Conservation (phyloP, 2,888 invertebrate genomes). For the Belgica antarctica region DNA sequence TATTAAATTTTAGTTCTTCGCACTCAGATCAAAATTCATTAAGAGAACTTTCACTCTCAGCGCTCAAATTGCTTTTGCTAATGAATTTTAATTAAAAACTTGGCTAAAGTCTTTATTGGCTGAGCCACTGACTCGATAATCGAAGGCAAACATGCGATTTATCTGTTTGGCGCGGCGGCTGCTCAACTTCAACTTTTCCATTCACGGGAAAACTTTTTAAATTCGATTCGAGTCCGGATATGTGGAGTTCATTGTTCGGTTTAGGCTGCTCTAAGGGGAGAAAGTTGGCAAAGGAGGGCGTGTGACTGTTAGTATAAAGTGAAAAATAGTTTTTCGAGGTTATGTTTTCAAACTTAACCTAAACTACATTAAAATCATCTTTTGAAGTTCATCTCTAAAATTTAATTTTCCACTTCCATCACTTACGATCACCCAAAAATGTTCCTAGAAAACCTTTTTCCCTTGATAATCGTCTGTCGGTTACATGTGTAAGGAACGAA, state of each 20-base stretch:
- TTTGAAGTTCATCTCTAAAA: too few relatives aligned
- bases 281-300: neutral
- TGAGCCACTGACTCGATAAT: neutral
- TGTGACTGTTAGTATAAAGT: too few relatives aligned
- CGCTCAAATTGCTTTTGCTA: slow-evolving; percentile 4
- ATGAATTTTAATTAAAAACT: slow-evolving; percentile 27
- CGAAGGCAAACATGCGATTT: slow-evolving; percentile 18
- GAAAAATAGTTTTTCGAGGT: too few relatives aligned
- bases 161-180: too few relatives aligned
- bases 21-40: slow-evolving; percentile 34
- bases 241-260: slow-evolving; percentile 5
- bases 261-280: neutral
- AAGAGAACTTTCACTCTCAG: slow-evolving; percentile 2
- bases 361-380: too few relatives aligned
- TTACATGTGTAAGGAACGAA: neutral
- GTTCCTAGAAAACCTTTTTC: too few relatives aligned
- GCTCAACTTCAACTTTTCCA: slow-evolving; percentile 7
- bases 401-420: too few relatives aligned
- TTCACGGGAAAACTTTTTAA: neutral
- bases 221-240: slow-evolving; percentile 19
- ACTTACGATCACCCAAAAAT: too few relatives aligned
- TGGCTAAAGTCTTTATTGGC: neutral
- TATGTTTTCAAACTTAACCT: neutral
- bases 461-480: slow-evolving; percentile 15
- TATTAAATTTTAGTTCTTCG: slow-evolving; percentile 22